Base-by-base conservation (phyloP, 2,888 invertebrate species). In the Drosophila prolongata region DNA sequence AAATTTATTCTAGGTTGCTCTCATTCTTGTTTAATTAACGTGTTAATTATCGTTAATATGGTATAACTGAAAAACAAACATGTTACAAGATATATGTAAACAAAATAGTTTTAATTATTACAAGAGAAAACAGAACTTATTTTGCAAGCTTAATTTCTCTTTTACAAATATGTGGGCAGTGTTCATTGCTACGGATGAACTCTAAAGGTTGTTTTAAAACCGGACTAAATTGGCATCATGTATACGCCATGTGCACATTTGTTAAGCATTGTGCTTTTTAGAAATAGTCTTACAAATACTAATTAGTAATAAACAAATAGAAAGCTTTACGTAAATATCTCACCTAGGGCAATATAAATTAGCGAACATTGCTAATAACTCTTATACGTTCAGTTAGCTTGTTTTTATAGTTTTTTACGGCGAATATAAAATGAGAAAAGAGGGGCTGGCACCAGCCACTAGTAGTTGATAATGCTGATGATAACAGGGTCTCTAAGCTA, bases 401-500 rank as follows among this genome's bases (percentile, higher is more conserved):
- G 1, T 8, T 53, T 37, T 50, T 27, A 35, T 43, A 16, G 35
- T 14, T 42, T 30, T 46, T 62, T 40, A 34, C 13, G 46, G 24
- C 64, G 35, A 16, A 42, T 42, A 35, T 13, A 16, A 24, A 46
- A 9, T 44, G 10, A 1, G 16, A 47, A 30, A 30, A 47, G 10
- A 46, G 64, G 46, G 30, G 34, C 64, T 38, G 24, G 38, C 5
- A 30, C 16, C 27, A 37, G 44, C 16, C 27, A 44, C 44, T 60
- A 37, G 37, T 30, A 10, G 16, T 40, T 68, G 65, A 65, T 67
- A 67, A 14, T 65, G 38, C 38, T 35, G 3, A 24, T 66, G 56
- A 66, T 66, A 69, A 66, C 38, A 69, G 46, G 56, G 69, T 35
- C 46, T 35, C 34, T 27, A 27, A 27, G 69, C 44, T 64, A 42